Evolutionary conservation across 2,113 vertebrate genomes (phyloP), one percentile per base, ranked within the genome.

Genomic region (Zosterops lateralis): DNA sequence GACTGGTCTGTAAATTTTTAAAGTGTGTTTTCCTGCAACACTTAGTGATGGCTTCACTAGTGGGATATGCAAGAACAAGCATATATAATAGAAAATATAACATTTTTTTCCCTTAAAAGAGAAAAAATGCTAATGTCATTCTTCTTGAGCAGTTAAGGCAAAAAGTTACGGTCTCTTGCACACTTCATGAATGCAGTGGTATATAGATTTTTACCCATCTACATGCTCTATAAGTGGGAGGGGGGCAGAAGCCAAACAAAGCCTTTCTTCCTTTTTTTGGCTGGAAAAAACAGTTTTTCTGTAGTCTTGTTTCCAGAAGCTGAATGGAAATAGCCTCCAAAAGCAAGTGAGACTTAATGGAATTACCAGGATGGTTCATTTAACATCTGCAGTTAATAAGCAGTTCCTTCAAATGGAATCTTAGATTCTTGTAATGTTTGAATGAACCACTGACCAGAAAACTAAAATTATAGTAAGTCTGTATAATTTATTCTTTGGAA

Each of bases 171-270:
- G 3, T 38, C 42, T 72, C 26, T 58, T 60, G 26, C 20, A 56
- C 2, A 1, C 5, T 54, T 9, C 1, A 2, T 47, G 10, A 78
- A 45, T 21, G 2, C 48, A 71, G 1, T 12, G 17, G 5, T 36
- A 6, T 53, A 14, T 38, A 85, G n/a, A 12, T 60, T 85, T 67
- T 82, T 72, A 47, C 20, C 11, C 3, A 21, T 45, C 8, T 75
- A 2, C 34, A 14, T 58, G 10, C 20, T 58, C 19, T 87, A 1
- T 66, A 65, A 47, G n/a, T 36, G 19, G 8, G 2, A 1, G 5
- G 2, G 3, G 1, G 1, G 4, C 38, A 12, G 18, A 58, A 38
- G 14, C 7, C 4, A 19, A 79, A 42, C 12, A 42, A 40, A 1
- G 0, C 0, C 3, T 3, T 5, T 58, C 4, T 25, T 16, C 50